Evolutionary conservation across 2,113 vertebrate genomes (phyloP).

Genomic region (Istiophorus platypterus): DNA sequence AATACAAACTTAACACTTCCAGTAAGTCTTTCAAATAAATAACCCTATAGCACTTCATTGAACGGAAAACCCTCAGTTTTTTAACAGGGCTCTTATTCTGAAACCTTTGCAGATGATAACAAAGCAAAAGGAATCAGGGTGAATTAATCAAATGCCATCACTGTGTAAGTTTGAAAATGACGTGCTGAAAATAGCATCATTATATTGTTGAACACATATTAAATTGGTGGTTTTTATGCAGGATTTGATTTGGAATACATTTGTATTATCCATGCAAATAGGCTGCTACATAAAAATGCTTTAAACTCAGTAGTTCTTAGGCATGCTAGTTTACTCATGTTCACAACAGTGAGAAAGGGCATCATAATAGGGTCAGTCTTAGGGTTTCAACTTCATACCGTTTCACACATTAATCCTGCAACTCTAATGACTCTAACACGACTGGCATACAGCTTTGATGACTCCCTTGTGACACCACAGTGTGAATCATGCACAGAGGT

Average conservation of each 20-base stretch:
- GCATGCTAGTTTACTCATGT: background rate
- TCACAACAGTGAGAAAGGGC: background rate
- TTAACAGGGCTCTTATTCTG: no score
- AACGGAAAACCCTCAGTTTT: no score
- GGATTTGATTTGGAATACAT: slow-evolving; percentile 4
- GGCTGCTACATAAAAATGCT: background rate
- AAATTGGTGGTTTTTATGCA: background rate
- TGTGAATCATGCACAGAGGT: slow-evolving; percentile 17
- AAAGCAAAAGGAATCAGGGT: no score
- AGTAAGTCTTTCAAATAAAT: no score
- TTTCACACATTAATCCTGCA: slow-evolving; percentile 39
- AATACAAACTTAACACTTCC: no score
- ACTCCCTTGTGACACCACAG: background rate
- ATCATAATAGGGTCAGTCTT: slow-evolving; percentile 5
- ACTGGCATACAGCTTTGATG: slow-evolving; percentile 4
- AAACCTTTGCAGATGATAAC: no score
- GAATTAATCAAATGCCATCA: no score
- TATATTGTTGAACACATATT: no score
- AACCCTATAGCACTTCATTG: no score
- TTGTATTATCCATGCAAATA: background rate
- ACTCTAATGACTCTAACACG: slow-evolving; percentile 23
- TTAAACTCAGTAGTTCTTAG: background rate
- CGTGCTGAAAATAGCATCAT: no score
- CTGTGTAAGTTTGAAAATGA: no score
- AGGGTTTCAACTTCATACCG: background rate